A percentile compares a stretch with the other conserved stretches of the same genome.
phyloP scores from a whole-genome alignment of 2,113 vertebrate species.

The Thalassarche chlororhynchos region DNA sequence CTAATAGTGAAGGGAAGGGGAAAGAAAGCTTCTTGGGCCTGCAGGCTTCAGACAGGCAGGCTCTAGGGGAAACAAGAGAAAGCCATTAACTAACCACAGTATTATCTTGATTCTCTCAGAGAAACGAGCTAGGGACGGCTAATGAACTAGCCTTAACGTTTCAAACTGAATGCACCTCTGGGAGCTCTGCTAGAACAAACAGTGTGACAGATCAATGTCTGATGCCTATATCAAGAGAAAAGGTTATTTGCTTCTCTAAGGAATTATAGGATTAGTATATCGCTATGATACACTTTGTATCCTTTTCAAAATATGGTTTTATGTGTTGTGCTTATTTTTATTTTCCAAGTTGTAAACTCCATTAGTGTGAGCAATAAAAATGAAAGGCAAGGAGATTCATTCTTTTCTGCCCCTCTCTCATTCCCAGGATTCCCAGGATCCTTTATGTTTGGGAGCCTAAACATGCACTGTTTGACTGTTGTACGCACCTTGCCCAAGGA shows the following conservation, averaged over 20 bases:
- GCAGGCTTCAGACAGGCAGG: conserved; percentile 90
- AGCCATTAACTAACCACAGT: conserved; percentile 99
- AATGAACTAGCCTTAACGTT: conserved; percentile 92
- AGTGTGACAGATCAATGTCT: conserved; percentile 94
- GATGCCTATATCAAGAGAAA: conserved; percentile 94
- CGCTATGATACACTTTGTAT: conserved; percentile 71
- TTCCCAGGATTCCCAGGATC: neutral
- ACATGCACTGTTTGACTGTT: neutral
- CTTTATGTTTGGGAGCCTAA: neutral
- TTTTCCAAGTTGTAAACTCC: conserved; percentile 6
- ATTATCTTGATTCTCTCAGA: conserved; percentile 96
- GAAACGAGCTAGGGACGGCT: conserved; percentile 90
- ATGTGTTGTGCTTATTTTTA: neutral
- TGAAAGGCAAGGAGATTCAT: neutral
- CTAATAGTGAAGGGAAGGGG: conserved; percentile 78
- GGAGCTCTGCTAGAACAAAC: conserved; percentile 92
- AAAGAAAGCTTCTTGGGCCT: conserved; percentile 83
- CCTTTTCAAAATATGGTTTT: conserved; percentile 76
- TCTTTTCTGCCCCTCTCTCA: neutral
- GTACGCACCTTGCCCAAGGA: neutral
- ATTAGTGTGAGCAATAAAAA: neutral
- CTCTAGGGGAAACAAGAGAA: conserved; percentile 97
- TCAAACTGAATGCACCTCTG: conserved; percentile 87
- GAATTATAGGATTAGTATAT: conserved; percentile 83
- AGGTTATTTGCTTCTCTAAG: conserved; percentile 91